These are phyloP conservation scores for Anthopleura sola DNA, from an alignment of 64 coral and sea anemone genomes.

Conservation along the genomic window DNA sequence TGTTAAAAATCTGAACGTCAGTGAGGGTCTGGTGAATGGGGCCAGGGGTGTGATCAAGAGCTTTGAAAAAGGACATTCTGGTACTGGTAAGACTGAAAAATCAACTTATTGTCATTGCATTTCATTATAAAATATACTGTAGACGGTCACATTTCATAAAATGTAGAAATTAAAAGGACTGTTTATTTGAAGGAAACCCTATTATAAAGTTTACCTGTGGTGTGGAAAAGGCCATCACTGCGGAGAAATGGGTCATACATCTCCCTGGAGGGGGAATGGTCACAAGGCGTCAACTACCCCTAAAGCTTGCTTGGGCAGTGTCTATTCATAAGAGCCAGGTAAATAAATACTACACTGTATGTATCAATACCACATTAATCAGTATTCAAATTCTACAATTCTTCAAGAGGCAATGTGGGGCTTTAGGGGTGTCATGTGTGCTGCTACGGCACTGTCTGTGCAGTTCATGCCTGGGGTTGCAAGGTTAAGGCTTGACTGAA, in stretches of 20 bases:
- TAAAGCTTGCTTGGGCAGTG: conserved; percentile 96
- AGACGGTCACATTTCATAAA: too few relatives aligned
- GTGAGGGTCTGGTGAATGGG: conserved; percentile 93
- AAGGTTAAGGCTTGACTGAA: too few relatives aligned
- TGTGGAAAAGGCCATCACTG: conserved; percentile 60
- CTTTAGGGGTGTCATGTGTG: too few relatives aligned
- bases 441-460: too few relatives aligned
- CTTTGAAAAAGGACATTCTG: conserved; percentile 74
- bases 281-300: conserved; percentile 80
- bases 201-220: conserved; percentile 83
- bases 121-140: too few relatives aligned
- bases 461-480: too few relatives aligned
- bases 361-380: too few relatives aligned
- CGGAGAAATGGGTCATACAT: conserved; percentile 86
- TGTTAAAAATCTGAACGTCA: conserved; percentile 92
- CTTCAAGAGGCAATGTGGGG: too few relatives aligned
- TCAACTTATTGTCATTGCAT: too few relatives aligned
- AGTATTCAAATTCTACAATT: too few relatives aligned
- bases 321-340: conserved; percentile 99
- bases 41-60: conserved; percentile 77
- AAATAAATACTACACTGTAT: not conserved
- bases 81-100: not conserved
- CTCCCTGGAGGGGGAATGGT: conserved; percentile 66
- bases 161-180: too few relatives aligned
- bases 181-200: conserved; percentile 59